Base-by-base conservation (phyloP, 2,888 invertebrate genomes). In the Dryobotodes eremita region DNA sequence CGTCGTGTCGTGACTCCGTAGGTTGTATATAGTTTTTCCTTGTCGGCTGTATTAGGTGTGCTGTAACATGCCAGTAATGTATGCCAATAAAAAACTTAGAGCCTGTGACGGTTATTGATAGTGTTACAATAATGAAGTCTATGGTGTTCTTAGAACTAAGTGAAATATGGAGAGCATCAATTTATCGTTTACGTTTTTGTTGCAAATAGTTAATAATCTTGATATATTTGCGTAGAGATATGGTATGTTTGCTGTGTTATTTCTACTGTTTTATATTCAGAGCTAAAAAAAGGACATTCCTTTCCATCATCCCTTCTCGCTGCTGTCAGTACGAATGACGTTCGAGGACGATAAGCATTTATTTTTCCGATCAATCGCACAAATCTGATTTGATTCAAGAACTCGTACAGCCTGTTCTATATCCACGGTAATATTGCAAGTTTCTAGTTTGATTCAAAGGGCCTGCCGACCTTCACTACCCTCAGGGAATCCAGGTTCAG, bases 21-120 rank as follows among this genome's bases (percentile, higher is more conserved):
- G 64, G 48, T 26, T 79, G 74, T 78, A 50, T 71, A 71, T 85
- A 68, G 64, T 82, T 82, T 85, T 85, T 82, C 71, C 66, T 55
- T 71, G 75, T 75, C 53, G 53, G 61, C 65, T 76, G 42, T 71
- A 71, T 82, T 71, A 75, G 59, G 75, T 66, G 36, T 73, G 53
- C 70, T 81, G 62, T 75, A 64, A 53, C 69, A 50, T 85, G 70
- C 36, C 69, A 65, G 61, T 75, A 70, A 75, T 77, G 15, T 59
- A 65, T 71, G 48, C 55, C 46, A 48, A 75, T 76, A 82, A 79
- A 84, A 85, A 71, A 48, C n/a, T 71, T 20, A 42, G 31, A 53
- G 36, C 17, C 8, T 71, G 62, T 53, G 81, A 76, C 48, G 46
- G 48, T 50, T 82, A 77, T 76, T 71, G n/a, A 59, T 59, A 64